Evolutionary conservation across 2,113 vertebrate genomes (phyloP).

Genomic region (Glaucidium brasilianum): DNA sequence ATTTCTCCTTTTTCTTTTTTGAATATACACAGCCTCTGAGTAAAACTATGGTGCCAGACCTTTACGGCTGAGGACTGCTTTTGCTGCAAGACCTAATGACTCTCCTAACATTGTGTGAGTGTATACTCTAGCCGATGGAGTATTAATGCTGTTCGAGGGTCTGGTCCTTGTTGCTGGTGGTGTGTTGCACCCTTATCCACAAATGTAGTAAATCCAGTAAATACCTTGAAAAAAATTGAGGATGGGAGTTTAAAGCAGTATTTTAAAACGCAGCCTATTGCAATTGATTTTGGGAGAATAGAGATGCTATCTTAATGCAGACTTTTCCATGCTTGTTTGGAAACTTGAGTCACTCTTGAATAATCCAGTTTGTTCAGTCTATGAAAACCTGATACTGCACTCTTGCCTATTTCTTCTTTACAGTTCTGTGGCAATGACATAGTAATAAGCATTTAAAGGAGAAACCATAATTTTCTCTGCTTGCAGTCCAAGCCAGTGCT

Average conservation of each 20-base stretch:
- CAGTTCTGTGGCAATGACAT: constrained; percentile 48
- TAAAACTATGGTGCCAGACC: neutral
- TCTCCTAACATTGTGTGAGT: neutral
- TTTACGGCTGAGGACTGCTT: neutral
- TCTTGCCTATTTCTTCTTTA: constrained; percentile 45
- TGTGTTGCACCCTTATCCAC: neutral
- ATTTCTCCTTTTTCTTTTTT: neutral
- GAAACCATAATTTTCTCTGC: constrained; percentile 51
- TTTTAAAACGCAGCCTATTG: neutral
- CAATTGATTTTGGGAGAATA: constrained; percentile 17
- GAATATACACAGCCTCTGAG: neutral
- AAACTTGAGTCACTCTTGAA: constrained; percentile 39
- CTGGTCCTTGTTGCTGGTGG: neutral
- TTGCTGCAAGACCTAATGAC: neutral
- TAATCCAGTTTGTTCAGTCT: constrained; percentile 57
- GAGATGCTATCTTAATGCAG: constrained; percentile 6
- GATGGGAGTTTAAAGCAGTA: neutral
- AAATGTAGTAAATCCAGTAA: neutral
- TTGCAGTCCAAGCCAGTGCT: constrained; percentile 7
- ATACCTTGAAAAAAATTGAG: neutral
- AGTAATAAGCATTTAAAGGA: constrained; percentile 46
- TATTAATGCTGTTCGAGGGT: neutral
- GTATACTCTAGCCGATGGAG: neutral
- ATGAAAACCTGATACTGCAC: constrained; percentile 49
- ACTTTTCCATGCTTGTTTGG: constrained; percentile 25